Conservation (phyloP, 2,888 invertebrate species). For the Sturmia bella region DNA sequence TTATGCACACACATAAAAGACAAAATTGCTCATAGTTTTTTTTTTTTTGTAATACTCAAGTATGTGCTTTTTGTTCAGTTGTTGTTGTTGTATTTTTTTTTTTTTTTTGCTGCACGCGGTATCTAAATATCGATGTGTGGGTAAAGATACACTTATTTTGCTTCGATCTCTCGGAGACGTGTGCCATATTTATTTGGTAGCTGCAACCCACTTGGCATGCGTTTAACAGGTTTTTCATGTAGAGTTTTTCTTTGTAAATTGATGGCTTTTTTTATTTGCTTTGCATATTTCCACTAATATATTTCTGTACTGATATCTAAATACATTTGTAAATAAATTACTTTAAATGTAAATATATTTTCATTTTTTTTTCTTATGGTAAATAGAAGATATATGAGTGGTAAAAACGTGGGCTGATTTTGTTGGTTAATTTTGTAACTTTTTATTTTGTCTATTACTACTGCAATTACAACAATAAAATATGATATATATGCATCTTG, state of each 20-base stretch:
- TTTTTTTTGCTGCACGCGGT: conserved; percentile 2
- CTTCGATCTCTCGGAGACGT: conserved; percentile 24
- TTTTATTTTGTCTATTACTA: neutral
- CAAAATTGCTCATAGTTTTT: conserved; percentile 50
- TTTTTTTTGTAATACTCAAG: conserved; percentile 24
- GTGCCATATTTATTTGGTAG: conserved; percentile 65
- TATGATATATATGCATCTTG: neutral
- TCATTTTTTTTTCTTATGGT: conserved; percentile 1
- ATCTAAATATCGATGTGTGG: conserved; percentile 29
- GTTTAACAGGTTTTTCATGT: conserved; percentile 70
- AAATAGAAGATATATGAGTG: conserved; percentile 34
- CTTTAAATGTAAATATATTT: conserved; percentile 17
- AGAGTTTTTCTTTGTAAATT: conserved; percentile 36
- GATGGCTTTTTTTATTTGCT: conserved; percentile 46
- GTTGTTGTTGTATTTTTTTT: too few species aligned
- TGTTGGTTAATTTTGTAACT: conserved; percentile 4
- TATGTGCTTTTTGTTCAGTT: conserved; percentile 17
- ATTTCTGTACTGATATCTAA: conserved; percentile 36
- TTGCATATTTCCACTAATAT: conserved; percentile 21
- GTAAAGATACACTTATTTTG: conserved; percentile 27
- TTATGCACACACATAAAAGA: conserved; percentile 24
- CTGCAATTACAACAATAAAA: neutral
- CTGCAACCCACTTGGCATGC: conserved; percentile 68
- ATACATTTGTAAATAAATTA: conserved; percentile 38
- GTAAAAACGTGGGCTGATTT: conserved; percentile 31